Conservation (phyloP, 1,140 invertebrate genomes). For the Drosophila dunni region DNA sequence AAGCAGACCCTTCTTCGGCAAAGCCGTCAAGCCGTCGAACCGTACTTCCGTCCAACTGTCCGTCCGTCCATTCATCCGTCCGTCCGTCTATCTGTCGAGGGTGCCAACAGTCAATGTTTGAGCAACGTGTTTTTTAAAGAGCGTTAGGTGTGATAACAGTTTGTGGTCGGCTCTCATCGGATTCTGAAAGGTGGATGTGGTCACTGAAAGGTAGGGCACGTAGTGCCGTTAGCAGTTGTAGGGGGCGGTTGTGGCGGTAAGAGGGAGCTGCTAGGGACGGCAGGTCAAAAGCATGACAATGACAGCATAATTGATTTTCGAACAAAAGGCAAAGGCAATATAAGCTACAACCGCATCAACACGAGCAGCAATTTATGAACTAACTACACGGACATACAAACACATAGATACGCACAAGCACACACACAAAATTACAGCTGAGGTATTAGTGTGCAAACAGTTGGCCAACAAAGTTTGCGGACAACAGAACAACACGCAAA, state of each 20-base stretch:
- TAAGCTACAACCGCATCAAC: constrained; percentile 52
- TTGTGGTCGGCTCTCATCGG: constrained; percentile 51
- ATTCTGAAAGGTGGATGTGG: not conserved
- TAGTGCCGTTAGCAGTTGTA: not conserved
- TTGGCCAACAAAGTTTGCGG: constrained; percentile 64
- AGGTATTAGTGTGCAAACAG: constrained; percentile 43
- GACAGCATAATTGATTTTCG: constrained; percentile 82
- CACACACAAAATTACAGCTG: constrained; percentile 6
- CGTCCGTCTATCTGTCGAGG: constrained; percentile 17
- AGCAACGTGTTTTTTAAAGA: constrained; percentile 81
- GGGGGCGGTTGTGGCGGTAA: not conserved
- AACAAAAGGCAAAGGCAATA: constrained; percentile 71
- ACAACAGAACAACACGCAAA: constrained; percentile 66
- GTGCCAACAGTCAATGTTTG: constrained; percentile 78
- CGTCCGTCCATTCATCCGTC: constrained; percentile 14
- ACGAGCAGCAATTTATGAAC: constrained; percentile 71
- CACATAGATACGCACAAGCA: not conserved
- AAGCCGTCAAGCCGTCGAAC: too few species aligned
- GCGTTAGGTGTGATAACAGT: constrained; percentile 78
- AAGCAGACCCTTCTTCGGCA: constrained; percentile 3
- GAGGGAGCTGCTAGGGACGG: not conserved
- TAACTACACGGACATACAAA: constrained; percentile 31
- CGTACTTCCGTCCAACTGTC: not conserved
- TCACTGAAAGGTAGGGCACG: not conserved
- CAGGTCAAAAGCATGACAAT: constrained; percentile 80